These are phyloP conservation scores for Neuroscelio doddi DNA, from an alignment of 2,888 invertebrate species.

Conservation along the genomic window DNA sequence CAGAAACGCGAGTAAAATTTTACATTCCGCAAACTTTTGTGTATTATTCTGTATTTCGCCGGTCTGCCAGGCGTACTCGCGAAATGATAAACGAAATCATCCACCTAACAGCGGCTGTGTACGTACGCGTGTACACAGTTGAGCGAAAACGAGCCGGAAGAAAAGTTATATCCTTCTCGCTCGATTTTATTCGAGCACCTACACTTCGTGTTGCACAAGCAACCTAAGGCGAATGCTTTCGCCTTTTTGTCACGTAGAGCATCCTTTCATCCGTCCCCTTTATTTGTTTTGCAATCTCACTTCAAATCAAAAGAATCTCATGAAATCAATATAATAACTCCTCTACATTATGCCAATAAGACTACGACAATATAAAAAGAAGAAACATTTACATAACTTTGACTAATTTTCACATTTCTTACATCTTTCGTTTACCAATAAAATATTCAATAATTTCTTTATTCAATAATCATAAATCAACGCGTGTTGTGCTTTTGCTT, in stretches of 20 bases:
- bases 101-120: too few species aligned
- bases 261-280: conserved; percentile 9
- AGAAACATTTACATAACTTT: too few species aligned
- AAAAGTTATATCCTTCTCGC: conserved; percentile 47
- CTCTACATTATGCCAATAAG: too few species aligned
- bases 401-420: too few species aligned
- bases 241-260: conserved; percentile 38
- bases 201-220: conserved; percentile 37
- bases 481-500: too few species aligned
- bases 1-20: neutral
- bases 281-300: conserved; percentile 12
- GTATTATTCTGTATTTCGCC: neutral
- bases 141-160: conserved; percentile 43
- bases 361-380: too few species aligned
- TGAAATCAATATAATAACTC: too few species aligned
- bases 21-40: neutral
- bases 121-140: conserved; percentile 20
- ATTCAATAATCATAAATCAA: too few species aligned
- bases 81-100: conserved; percentile 13
- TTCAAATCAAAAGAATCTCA: conserved; percentile 2
- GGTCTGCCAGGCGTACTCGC: too few species aligned
- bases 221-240: too few species aligned
- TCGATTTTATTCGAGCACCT: conserved; percentile 32
- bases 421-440: too few species aligned
- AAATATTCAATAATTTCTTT: too few species aligned